Percentiles rank a stretch among this genome's conserved stretches.
Evolutionary conservation across 2,888 invertebrate species (phyloP).

Genomic region (Clistopyga incitator): DNA sequence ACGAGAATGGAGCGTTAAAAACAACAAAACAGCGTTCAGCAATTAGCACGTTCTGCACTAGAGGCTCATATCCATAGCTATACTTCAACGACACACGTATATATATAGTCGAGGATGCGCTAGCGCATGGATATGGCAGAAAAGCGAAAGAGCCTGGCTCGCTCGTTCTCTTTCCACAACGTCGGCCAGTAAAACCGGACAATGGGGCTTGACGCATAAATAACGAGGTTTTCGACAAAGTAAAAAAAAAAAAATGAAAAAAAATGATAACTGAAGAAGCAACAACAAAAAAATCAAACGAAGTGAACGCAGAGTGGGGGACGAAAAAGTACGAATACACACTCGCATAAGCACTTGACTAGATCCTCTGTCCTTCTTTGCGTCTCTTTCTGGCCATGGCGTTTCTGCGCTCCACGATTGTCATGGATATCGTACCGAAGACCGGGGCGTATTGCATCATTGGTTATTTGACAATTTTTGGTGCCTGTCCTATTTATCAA

Average conservation of each 20-base stretch:
- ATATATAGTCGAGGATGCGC: background rate
- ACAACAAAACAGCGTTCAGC: slow-evolving; percentile 22
- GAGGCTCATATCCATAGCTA: background rate
- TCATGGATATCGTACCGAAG: background rate
- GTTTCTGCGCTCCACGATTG: background rate
- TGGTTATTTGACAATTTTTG: background rate
- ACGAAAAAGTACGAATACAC: slow-evolving; percentile 20
- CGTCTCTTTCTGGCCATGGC: slow-evolving; percentile 11
- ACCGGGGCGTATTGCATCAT: background rate
- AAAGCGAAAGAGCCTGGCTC: slow-evolving; percentile 46
- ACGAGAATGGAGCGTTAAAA: background rate
- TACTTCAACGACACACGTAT: background rate
- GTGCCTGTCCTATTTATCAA: too few relatives aligned
- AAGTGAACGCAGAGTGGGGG: slow-evolving; percentile 15
- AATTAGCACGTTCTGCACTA: slow-evolving; percentile 52
- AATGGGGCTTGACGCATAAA: slow-evolving; percentile 74
- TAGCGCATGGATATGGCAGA: slow-evolving; percentile 45
- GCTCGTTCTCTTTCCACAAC: slow-evolving; percentile 26
- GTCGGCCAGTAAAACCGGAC: slow-evolving; percentile 42
- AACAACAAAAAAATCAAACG: slow-evolving; percentile 29
- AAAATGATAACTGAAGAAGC: background rate
- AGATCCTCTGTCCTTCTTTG: slow-evolving; percentile 11
- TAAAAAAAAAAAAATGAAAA: slow-evolving; percentile 14
- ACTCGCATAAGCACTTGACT: slow-evolving; percentile 37
- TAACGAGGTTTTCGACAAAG: slow-evolving; percentile 73